A percentile compares a stretch with the other conserved stretches of the same genome.
Conservation (phyloP, 1,140 invertebrate genomes). For the Littorina saxatilis region DNA sequence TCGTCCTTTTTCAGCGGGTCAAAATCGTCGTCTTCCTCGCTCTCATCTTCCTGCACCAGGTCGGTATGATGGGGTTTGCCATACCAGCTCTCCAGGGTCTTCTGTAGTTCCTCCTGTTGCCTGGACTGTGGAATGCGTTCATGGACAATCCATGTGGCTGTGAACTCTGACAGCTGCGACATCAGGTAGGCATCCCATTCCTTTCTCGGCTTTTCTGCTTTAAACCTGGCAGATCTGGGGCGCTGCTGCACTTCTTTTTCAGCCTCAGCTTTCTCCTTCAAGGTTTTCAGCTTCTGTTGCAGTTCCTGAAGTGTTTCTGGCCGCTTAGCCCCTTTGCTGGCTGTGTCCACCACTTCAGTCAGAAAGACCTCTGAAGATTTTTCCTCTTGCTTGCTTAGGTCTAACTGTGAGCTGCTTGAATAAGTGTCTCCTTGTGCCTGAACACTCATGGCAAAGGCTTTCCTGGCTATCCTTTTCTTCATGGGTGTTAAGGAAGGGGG, state of each 20-base stretch:
- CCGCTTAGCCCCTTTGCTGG: not conserved
- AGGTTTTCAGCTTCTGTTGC: not conserved
- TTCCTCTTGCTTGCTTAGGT: slow-evolving; percentile 6
- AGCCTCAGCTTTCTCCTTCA: not conserved
- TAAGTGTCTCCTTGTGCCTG: slow-evolving; percentile 46
- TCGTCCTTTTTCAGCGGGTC: slow-evolving; percentile 46
- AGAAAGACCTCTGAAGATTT: slow-evolving; percentile 45
- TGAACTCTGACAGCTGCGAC: slow-evolving; percentile 62
- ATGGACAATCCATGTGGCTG: slow-evolving; percentile 71
- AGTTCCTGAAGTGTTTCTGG: not conserved
- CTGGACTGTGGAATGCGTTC: slow-evolving; percentile 53
- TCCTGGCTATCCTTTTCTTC: slow-evolving; percentile 60
- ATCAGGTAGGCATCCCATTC: slow-evolving; percentile 72
- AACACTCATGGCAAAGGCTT: slow-evolving; percentile 62
- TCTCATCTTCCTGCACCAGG: slow-evolving; percentile 62
- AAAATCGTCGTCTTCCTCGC: slow-evolving; percentile 54
- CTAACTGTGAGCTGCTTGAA: slow-evolving; percentile 17
- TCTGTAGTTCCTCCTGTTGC: slow-evolving; percentile 55
- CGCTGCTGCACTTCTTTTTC: slow-evolving; percentile 43
- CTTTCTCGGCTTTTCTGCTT: slow-evolving; percentile 40
- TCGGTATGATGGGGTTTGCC: slow-evolving; percentile 63
- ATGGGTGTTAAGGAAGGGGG: slow-evolving; percentile 60
- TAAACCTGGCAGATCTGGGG: slow-evolving; percentile 30
- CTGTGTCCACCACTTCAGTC: slow-evolving; percentile 45
- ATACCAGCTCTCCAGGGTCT: slow-evolving; percentile 63